Base-by-base conservation (phyloP, 2,113 vertebrate species). In the Hoplias malabaricus region DNA sequence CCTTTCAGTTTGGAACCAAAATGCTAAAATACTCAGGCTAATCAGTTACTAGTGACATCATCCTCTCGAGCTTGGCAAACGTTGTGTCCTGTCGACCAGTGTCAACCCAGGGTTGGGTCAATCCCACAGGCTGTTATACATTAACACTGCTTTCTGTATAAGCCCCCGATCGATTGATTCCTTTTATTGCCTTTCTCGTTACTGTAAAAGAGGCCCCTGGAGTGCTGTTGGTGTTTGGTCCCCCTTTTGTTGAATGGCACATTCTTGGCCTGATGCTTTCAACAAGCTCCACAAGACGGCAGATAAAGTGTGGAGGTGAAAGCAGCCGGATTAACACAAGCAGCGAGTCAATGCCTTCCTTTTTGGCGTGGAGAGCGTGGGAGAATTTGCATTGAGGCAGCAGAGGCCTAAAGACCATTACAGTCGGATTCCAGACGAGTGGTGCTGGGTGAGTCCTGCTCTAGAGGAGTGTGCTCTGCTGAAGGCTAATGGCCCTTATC, bases 291-390 rank as follows among this genome's bases (percentile, higher is more conserved):
- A 78, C 72, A 72, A 86, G 78, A 82, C 78, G 67, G 21, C 79
- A 81, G 86, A 84, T 88, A 83, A 87, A 87, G 86, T 73, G 83
- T 73, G 42, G 42, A 61, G 78, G 80, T 90, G 89, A 90, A 93
- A 89, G 84, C 84, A 85, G 68, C 86, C 85, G 85, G 88, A 91
- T 91, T 88, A 90, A 90, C 89, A 89, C 86, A 84, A 81, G 84
- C 73, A 83, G 83, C 63, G 86, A 85, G 84, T 89, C 88, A 89
- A 81, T 84, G 85, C 80, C 82, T 85, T 83, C 78, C 85, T 90
- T 84, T 85, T 83, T 85, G 75, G 79, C 73, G 82, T 86, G 79
- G 78, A 89, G 84, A 88, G 85, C 67, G 83, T 85, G 75, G 82
- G 86, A 88, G 89, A 89, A 90, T 92, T 88, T 85, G 83, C 87